These are phyloP conservation scores for Protomyctophum bolini DNA, from an alignment of 2,113 vertebrate species.

Conservation along the genomic window DNA sequence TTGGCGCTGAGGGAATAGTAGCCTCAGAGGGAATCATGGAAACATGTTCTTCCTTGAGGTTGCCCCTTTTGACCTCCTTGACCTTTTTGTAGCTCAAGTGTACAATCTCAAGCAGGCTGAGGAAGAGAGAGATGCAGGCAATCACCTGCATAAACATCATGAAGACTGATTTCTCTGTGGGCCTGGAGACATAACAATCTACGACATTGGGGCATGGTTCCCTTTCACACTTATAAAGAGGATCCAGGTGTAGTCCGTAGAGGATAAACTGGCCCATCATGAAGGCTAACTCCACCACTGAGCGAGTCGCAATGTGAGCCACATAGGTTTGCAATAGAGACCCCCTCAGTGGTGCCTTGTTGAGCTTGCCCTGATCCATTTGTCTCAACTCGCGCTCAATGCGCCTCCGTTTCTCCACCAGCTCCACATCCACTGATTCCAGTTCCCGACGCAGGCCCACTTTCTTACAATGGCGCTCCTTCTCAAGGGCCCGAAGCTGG, in stretches of 20 bases:
- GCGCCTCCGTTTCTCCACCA: conserved; percentile 72
- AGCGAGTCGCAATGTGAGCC: conserved; percentile 85
- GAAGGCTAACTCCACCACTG: conserved; percentile 84
- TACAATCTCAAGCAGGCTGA: conserved; percentile 88
- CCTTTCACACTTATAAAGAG: conserved; percentile 84
- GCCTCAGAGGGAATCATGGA: conserved; percentile 70
- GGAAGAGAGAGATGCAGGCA: conserved; percentile 82
- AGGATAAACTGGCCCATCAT: conserved; percentile 87
- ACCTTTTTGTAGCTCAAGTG: conserved; percentile 84
- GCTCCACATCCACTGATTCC: conserved; percentile 76
- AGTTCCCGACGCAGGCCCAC: conserved; percentile 83
- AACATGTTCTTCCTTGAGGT: conserved; percentile 78
- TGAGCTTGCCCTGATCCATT: conserved; percentile 84
- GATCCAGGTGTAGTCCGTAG: conserved; percentile 82
- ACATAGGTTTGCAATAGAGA: conserved; percentile 85
- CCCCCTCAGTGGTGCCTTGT: conserved; percentile 86
- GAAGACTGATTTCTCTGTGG: conserved; percentile 89
- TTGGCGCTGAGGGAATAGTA: conserved; percentile 75
- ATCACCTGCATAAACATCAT: conserved; percentile 90
- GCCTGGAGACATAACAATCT: conserved; percentile 88
- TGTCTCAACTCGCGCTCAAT: conserved; percentile 86
- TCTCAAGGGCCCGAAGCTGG: conserved; percentile 85
- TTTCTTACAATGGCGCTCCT: conserved; percentile 87
- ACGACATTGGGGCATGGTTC: conserved; percentile 87
- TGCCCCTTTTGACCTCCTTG: conserved; percentile 81